Evolutionary conservation across 2,888 invertebrate species (phyloP).

Genomic region (Hecatera dysodea): DNA sequence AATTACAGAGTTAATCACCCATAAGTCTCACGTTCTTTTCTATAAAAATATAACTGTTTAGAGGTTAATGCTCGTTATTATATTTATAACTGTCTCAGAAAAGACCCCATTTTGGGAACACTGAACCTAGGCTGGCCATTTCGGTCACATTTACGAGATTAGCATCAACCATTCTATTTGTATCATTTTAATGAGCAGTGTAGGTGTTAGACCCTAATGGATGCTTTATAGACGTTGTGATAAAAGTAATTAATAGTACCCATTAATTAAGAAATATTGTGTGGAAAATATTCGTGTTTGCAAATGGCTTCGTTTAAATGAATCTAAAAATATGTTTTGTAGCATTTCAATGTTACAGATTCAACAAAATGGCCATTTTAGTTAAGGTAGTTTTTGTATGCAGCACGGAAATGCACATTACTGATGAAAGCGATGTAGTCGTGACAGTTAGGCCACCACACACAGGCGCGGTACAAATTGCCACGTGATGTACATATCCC

Average conservation of each 20-base stretch:
- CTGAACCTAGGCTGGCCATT: neutral
- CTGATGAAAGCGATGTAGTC: slow-evolving; percentile 61
- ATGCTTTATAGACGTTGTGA: slow-evolving; percentile 14
- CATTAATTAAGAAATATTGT: slow-evolving; percentile 5
- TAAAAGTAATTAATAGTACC: slow-evolving; percentile 4
- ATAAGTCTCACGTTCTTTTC: neutral
- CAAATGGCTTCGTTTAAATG: neutral
- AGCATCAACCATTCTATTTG: slow-evolving; percentile 2
- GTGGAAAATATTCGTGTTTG: neutral
- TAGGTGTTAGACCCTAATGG: slow-evolving; percentile 19
- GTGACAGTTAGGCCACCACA: slow-evolving; percentile 56
- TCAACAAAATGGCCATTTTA: slow-evolving; percentile 51
- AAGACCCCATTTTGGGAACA: neutral
- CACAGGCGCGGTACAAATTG: slow-evolving; percentile 56
- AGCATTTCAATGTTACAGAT: slow-evolving; percentile 19
- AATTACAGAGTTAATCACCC: neutral
- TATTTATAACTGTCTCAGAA: neutral
- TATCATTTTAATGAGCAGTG: slow-evolving; percentile 20
- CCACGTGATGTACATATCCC: slow-evolving; percentile 43
- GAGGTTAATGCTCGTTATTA: neutral
- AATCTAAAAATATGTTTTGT: slow-evolving; percentile 6
- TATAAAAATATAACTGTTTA: neutral
- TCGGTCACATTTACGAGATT: neutral
- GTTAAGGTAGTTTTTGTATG: slow-evolving; percentile 59
- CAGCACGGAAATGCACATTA: slow-evolving; percentile 65